These are phyloP conservation scores for Phalera bucephala DNA, from an alignment of 2,888 invertebrate genomes.

Conservation along the genomic window DNA sequence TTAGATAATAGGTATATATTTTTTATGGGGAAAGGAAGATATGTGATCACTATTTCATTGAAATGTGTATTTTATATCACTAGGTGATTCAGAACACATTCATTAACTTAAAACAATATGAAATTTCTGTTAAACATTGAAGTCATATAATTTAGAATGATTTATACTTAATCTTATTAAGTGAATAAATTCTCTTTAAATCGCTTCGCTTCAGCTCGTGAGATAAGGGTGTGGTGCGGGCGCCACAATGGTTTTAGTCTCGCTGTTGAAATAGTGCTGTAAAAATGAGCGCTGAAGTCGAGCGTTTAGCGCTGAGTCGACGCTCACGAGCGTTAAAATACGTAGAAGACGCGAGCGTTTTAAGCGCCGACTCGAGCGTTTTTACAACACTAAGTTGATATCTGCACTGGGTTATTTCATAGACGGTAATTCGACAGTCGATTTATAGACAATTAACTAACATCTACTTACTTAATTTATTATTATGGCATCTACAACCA, in stretches of 20 bases:
- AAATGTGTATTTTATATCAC: constrained; percentile 56
- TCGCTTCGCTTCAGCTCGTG: constrained; percentile 19
- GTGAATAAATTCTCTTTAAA: constrained; percentile 43
- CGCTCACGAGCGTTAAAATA: too few relatives aligned
- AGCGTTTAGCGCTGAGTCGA: too few relatives aligned
- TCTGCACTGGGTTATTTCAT: too few relatives aligned
- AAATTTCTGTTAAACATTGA: constrained; percentile 28
- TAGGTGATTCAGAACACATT: constrained; percentile 54
- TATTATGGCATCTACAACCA: constrained; percentile 46
- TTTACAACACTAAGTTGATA: too few relatives aligned
- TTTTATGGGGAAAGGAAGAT: constrained; percentile 65
- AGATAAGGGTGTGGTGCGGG: too few relatives aligned
- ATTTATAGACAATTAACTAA: constrained; percentile 37
- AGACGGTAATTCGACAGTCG: constrained; percentile 37
- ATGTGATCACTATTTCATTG: constrained; percentile 60
- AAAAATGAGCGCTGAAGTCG: too few relatives aligned
- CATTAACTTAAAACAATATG: constrained; percentile 36
- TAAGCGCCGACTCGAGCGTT: too few relatives aligned
- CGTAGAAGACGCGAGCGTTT: too few relatives aligned
- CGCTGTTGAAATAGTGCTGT: too few relatives aligned
- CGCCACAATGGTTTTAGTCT: neutral
- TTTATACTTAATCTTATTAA: constrained; percentile 73
- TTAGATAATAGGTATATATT: constrained; percentile 39
- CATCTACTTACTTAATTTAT: constrained; percentile 39
- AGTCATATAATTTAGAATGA: constrained; percentile 54